A percentile compares a stretch with the other conserved stretches of the same genome.
Conservation (phyloP, 2,888 invertebrate species). For the Cartodere bifasciata region DNA sequence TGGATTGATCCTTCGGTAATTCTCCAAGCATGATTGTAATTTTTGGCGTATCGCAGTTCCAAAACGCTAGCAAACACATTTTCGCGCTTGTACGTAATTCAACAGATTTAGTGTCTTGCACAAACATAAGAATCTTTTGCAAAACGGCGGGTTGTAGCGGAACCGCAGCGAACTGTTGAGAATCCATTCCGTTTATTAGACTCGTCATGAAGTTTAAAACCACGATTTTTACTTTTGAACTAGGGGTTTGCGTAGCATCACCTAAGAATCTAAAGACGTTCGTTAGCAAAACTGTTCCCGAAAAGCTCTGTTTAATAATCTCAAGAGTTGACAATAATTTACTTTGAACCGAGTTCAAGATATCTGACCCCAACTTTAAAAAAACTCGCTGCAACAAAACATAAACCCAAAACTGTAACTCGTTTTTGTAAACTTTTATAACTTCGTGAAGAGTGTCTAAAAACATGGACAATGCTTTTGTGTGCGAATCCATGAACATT, state of each 20-base stretch:
- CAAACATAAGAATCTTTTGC: conserved; percentile 57
- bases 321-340: conserved; percentile 82
- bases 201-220: conserved; percentile 55
- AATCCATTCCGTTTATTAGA: conserved; percentile 52
- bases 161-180: conserved; percentile 33
- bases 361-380: conserved; percentile 72
- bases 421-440: conserved; percentile 71
- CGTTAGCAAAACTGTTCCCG: conserved; percentile 50
- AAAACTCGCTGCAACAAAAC: conserved; percentile 66
- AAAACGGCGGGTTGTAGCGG: conserved; percentile 40
- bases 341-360: conserved; percentile 80
- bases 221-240: conserved; percentile 64
- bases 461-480: conserved; percentile 86
- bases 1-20: conserved; percentile 59
- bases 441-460: conserved; percentile 88
- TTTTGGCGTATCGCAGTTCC: conserved; percentile 83
- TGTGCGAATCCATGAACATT: conserved; percentile 95
- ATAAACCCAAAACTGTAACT: conserved; percentile 88
- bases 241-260: conserved; percentile 88
- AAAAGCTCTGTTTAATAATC: conserved; percentile 58
- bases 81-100: conserved; percentile 52
- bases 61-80: conserved; percentile 64
- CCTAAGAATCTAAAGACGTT: conserved; percentile 70
- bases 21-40: conserved; percentile 69
- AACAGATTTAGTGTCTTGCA: conserved; percentile 53